Evolutionary conservation across 2,888 invertebrate genomes (phyloP).

Genomic region (Caenorhabditis sp.): DNA sequence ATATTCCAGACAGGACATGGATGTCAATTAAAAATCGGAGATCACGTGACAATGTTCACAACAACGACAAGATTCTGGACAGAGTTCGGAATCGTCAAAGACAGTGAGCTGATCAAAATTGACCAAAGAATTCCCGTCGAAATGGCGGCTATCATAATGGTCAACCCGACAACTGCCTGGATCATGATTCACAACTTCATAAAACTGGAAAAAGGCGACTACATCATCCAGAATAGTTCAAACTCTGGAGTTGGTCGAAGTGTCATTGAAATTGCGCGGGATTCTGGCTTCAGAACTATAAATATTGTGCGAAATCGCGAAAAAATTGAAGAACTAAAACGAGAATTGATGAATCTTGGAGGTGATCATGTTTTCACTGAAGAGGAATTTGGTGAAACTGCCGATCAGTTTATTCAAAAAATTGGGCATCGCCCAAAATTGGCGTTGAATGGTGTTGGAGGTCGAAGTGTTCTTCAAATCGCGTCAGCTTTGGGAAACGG

Average conservation of each 20-base stretch:
- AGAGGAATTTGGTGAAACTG: conserved; percentile 75
- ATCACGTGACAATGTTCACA: conserved; percentile 51
- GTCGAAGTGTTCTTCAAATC: conserved; percentile 85
- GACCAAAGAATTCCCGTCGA: conserved; percentile 54
- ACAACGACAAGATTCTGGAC: conserved; percentile 50
- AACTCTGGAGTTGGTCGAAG: conserved; percentile 85
- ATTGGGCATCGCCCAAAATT: conserved; percentile 77
- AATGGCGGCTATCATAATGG: conserved; percentile 81
- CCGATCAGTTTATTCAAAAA: conserved; percentile 31
- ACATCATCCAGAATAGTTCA: conserved; percentile 93
- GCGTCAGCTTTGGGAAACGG: conserved; percentile 78
- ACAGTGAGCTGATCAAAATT: conserved; percentile 63
- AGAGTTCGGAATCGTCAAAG: conserved; percentile 50
- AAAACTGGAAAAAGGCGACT: conserved; percentile 70
- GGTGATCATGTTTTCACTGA: conserved; percentile 86
- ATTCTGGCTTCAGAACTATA: conserved; percentile 78
- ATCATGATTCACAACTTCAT: conserved; percentile 90
- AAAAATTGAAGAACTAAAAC: conserved; percentile 76
- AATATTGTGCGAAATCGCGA: conserved; percentile 85
- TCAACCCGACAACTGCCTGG: conserved; percentile 94
- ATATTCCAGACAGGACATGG: conserved; percentile 19
- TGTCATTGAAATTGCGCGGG: conserved; percentile 45
- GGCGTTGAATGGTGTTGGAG: conserved; percentile 92
- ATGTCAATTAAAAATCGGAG: conserved; percentile 39
- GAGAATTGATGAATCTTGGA: conserved; percentile 79